phyloP scores from a whole-genome alignment of 1,140 invertebrate genomes.

The Ceratina japonica region DNA sequence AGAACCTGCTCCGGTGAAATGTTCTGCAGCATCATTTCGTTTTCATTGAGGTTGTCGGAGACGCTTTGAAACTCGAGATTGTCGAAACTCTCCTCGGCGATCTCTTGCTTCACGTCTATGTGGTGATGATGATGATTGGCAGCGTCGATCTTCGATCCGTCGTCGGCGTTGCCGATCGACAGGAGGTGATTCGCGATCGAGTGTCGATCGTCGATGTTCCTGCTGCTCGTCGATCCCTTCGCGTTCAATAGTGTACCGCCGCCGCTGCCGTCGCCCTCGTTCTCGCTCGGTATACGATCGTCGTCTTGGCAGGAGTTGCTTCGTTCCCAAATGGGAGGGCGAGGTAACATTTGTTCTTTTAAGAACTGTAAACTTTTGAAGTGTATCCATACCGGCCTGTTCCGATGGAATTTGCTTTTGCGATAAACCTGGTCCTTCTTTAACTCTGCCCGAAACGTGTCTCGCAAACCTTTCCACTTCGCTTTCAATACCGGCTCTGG shows the following conservation, averaged over 20 bases:
- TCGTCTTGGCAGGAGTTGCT: slow-evolving; percentile 54
- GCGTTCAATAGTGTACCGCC: slow-evolving; percentile 35
- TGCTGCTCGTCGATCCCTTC: slow-evolving; percentile 44
- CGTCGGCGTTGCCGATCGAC: slow-evolving; percentile 54
- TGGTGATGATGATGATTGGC: slow-evolving; percentile 31
- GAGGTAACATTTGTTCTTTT: slow-evolving; percentile 76
- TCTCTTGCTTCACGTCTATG: slow-evolving; percentile 72
- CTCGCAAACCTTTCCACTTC: slow-evolving; percentile 79
- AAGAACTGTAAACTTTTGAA: slow-evolving; percentile 75
- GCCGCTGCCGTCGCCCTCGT: slow-evolving; percentile 51
- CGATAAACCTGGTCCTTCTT: slow-evolving; percentile 76
- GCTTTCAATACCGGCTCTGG: slow-evolving; percentile 76
- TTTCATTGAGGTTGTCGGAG: slow-evolving; percentile 67
- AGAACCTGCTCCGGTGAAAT: slow-evolving; percentile 74
- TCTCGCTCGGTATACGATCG: slow-evolving; percentile 60
- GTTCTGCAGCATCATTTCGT: slow-evolving; percentile 75
- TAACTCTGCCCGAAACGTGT: slow-evolving; percentile 78
- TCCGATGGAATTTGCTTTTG: slow-evolving; percentile 71
- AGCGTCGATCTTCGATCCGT: slow-evolving; percentile 57
- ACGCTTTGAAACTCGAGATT: slow-evolving; percentile 71
- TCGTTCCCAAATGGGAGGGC: slow-evolving; percentile 75
- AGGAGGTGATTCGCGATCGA: slow-evolving; percentile 58
- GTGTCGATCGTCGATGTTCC: slow-evolving; percentile 63
- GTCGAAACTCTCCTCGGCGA: slow-evolving; percentile 70
- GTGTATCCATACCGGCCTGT: slow-evolving; percentile 76